Conservation (phyloP, 1,140 invertebrate species). For the Aphidius gifuensis region DNA sequence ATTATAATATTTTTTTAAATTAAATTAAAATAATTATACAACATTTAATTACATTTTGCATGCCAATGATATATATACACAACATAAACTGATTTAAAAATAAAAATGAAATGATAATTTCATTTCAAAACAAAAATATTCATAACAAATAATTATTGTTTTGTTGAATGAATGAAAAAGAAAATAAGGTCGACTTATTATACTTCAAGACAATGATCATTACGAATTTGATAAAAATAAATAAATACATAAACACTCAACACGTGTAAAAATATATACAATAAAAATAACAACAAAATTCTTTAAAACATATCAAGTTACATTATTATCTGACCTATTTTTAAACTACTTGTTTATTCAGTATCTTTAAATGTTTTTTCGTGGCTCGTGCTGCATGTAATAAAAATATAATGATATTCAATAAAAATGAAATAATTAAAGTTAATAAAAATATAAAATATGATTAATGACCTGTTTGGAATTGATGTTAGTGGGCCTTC, state of each 20-base stretch:
- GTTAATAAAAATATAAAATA: constrained; percentile 13
- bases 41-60: too few relatives aligned
- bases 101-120: constrained; percentile 12
- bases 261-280: too few relatives aligned
- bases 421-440: constrained; percentile 9
- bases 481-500: constrained; percentile 60
- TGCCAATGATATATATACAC: too few relatives aligned
- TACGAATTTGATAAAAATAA: too few relatives aligned
- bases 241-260: too few relatives aligned
- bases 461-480: constrained; percentile 40
- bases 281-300: too few relatives aligned
- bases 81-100: constrained; percentile 4
- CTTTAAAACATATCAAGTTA: background rate
- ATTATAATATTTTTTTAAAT: constrained; percentile 32
- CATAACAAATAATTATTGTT: background rate
- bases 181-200: too few relatives aligned
- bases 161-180: constrained; percentile 5
- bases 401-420: constrained; percentile 6
- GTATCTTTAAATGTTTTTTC: constrained; percentile 33
- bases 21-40: background rate
- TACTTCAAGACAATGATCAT: too few relatives aligned
- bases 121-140: constrained; percentile 22
- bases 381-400: constrained; percentile 29
- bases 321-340: constrained; percentile 37
- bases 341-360: constrained; percentile 27